These are phyloP conservation scores for Phaethornis superciliosus DNA, from an alignment of 2,113 vertebrate species.

Conservation along the genomic window DNA sequence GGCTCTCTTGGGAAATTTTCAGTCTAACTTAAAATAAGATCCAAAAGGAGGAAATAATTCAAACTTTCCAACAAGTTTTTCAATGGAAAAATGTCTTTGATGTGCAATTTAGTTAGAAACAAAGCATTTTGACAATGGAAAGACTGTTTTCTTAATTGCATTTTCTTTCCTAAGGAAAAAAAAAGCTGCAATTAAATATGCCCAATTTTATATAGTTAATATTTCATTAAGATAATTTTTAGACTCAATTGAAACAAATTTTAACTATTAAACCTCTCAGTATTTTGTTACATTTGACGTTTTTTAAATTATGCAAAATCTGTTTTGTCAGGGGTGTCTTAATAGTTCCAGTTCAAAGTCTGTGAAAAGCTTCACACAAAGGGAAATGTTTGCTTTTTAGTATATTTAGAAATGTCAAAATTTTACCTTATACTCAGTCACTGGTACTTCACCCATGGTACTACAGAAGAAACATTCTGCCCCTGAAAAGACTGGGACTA, in stretches of 20 bases:
- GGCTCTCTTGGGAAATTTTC: not conserved
- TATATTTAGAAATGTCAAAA: not conserved
- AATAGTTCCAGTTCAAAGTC: not conserved
- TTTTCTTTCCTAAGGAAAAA: not conserved
- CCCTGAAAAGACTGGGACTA: not conserved
- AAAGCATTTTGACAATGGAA: conserved; percentile 12
- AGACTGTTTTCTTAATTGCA: not conserved
- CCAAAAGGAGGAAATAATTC: not conserved
- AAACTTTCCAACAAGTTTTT: conserved; percentile 13
- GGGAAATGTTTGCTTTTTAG: not conserved
- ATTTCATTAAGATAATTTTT: not conserved
- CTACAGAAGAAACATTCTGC: not conserved
- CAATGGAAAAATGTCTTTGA: not conserved
- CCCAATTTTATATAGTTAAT: not conserved
- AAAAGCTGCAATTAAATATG: not conserved
- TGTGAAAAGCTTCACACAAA: not conserved
- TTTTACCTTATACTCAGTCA: not conserved
- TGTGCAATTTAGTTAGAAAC: not conserved
- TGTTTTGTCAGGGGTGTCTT: not conserved
- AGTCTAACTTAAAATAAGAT: not conserved
- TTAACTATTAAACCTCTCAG: not conserved
- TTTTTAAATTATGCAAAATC: not conserved
- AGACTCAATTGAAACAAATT: not conserved
- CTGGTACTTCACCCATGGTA: not conserved
- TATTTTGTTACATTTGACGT: not conserved